phyloP scores from a whole-genome alignment of 2,888 invertebrate genomes.

The Leucophora obtusa region DNA sequence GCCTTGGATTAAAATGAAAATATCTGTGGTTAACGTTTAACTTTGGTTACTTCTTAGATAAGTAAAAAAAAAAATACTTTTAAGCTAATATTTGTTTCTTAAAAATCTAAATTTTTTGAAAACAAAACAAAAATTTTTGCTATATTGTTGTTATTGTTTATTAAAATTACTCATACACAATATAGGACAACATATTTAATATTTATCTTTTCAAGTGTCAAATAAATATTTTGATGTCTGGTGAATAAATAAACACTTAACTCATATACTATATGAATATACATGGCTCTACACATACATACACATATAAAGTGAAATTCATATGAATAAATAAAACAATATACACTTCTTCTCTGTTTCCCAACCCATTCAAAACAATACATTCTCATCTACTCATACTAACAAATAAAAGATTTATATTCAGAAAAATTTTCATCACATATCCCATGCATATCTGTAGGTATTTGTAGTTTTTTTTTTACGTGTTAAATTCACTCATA shows the following conservation, averaged over 20 bases:
- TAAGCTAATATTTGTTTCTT: too few species aligned
- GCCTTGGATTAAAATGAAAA: too few species aligned
- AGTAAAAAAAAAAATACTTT: too few species aligned
- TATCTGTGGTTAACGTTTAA: too few species aligned
- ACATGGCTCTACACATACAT: neutral
- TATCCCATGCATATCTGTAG: neutral
- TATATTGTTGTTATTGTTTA: slow-evolving; percentile 16
- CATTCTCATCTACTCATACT: neutral
- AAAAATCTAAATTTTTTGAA: too few species aligned
- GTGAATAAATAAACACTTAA: slow-evolving; percentile 62
- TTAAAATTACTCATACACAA: slow-evolving; percentile 30
- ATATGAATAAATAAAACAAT: slow-evolving; percentile 46
- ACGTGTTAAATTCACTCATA: neutral
- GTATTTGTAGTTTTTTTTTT: slow-evolving; percentile 5
- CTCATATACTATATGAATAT: slow-evolving; percentile 22
- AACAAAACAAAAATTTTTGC: too few species aligned
- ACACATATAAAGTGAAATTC: slow-evolving; percentile 25
- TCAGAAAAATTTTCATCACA: neutral
- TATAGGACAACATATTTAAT: slow-evolving; percentile 49
- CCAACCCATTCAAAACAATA: neutral
- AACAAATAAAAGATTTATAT: slow-evolving; percentile 12
- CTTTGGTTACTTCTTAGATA: too few species aligned
- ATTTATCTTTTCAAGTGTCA: slow-evolving; percentile 65
- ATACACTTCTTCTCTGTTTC: slow-evolving; percentile 2
- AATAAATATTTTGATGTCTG: slow-evolving; percentile 64